phyloP scores from a whole-genome alignment of 2,797 vertebrate species.

The Tokudaia tokunoshimensis region DNA sequence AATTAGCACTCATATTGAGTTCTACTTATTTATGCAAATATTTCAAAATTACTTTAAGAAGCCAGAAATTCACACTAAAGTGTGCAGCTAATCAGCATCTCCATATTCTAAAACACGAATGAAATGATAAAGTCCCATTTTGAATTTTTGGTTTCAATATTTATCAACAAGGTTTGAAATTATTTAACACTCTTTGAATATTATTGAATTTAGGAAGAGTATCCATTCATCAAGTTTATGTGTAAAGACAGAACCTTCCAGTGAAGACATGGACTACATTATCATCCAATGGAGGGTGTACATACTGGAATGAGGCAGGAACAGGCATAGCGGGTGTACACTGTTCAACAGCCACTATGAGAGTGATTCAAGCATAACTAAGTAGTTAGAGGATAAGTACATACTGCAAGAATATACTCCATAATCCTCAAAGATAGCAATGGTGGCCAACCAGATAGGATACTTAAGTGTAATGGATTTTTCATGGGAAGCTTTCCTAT shows the following conservation, averaged over 20 bases:
- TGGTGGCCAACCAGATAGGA: not conserved
- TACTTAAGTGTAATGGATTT: not conserved
- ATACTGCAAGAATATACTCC: not conserved
- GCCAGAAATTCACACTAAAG: constrained; percentile 17
- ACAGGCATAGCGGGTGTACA: not conserved
- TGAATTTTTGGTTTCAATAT: constrained; percentile 55
- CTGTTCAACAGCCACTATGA: not conserved
- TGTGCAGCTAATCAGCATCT: constrained; percentile 56
- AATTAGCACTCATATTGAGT: constrained; percentile 35
- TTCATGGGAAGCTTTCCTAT: not conserved
- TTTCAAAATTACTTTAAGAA: constrained; percentile 57
- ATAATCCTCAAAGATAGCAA: not conserved
- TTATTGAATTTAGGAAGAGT: constrained; percentile 15
- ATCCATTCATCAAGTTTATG: not conserved
- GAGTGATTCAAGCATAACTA: not conserved
- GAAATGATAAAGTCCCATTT: constrained; percentile 42
- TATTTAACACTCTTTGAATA: not conserved
- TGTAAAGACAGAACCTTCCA: not conserved
- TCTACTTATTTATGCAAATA: constrained; percentile 47
- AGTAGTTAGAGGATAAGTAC: not conserved
- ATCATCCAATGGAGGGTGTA: not conserved
- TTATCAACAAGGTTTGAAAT: constrained; percentile 3
- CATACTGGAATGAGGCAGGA: not conserved
- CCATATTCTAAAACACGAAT: constrained; percentile 69
- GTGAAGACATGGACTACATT: not conserved